These are phyloP conservation scores for Tenthredo notha DNA, from an alignment of 2,888 invertebrate species.

Conservation along the genomic window DNA sequence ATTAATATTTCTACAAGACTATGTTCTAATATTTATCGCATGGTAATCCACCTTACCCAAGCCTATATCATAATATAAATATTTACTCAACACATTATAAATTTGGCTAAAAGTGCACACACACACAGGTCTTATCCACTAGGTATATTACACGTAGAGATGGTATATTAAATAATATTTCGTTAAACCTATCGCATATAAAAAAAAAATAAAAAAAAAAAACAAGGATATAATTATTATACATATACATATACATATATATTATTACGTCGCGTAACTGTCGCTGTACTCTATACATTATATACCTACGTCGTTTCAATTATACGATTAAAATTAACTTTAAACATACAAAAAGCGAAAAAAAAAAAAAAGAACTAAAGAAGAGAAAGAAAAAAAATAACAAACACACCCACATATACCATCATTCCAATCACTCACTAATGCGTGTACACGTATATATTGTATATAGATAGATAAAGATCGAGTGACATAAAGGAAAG, in stretches of 20 bases:
- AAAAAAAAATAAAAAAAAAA: too few species aligned
- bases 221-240: not conserved
- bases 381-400: conserved; percentile 41
- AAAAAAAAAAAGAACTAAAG: not conserved
- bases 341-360: not conserved
- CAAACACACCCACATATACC: conserved; percentile 51
- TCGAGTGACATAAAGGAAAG: conserved; percentile 10
- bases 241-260: not conserved
- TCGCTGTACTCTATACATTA: conserved; percentile 56
- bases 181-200: not conserved
- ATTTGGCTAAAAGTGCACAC: not conserved
- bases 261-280: not conserved
- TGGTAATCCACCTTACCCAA: not conserved
- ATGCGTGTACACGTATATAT: conserved; percentile 13
- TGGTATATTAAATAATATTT: not conserved
- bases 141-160: not conserved
- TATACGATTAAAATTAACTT: conserved; percentile 58
- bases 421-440: not conserved
- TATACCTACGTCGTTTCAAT: conserved; percentile 76
- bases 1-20: not conserved
- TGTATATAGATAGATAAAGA: not conserved
- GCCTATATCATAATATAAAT: conserved; percentile 4
- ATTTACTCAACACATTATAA: conserved; percentile 12
- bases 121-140: not conserved
- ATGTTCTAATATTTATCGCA: not conserved